A percentile compares a stretch with the other conserved stretches of the same genome.
These are phyloP conservation scores for Xerus inauris DNA, from an alignment of 2,113 vertebrate species.

Conservation along the genomic window DNA sequence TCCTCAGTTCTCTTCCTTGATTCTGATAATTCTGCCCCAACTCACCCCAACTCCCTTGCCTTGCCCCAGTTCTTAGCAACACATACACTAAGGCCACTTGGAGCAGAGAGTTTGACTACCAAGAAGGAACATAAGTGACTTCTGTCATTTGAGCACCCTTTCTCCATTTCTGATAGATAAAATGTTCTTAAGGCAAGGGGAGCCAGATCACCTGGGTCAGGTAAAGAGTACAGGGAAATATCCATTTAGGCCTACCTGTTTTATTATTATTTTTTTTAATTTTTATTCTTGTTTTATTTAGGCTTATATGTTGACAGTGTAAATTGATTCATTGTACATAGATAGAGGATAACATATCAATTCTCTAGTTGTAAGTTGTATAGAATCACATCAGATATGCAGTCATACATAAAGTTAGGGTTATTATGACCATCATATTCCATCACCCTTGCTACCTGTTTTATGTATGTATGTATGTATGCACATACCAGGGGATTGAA, in stretches of 20 bases:
- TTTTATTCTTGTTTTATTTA: too few relatives aligned
- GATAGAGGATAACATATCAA: too few relatives aligned
- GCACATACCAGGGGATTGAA: too few relatives aligned
- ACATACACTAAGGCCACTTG: neutral
- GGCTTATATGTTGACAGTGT: too few relatives aligned
- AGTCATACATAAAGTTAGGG: too few relatives aligned
- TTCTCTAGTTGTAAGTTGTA: too few relatives aligned
- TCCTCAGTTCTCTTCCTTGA: neutral
- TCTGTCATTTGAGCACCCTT: neutral
- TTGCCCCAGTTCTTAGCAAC: neutral
- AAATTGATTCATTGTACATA: too few relatives aligned
- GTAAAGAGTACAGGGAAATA: neutral
- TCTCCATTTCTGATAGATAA: neutral
- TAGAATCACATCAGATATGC: too few relatives aligned
- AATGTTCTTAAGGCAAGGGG: neutral
- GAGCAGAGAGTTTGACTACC: neutral
- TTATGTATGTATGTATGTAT: too few relatives aligned
- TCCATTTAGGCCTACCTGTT: neutral
- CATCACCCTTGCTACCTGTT: too few relatives aligned
- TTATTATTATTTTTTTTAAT: too few relatives aligned
- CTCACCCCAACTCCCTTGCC: accelerated
- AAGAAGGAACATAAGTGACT: neutral
- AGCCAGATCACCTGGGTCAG: neutral
- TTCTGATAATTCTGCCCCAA: neutral
- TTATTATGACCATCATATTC: too few relatives aligned